phyloP scores from a whole-genome alignment of 2,888 invertebrate genomes.

The Brachyptera putata region DNA sequence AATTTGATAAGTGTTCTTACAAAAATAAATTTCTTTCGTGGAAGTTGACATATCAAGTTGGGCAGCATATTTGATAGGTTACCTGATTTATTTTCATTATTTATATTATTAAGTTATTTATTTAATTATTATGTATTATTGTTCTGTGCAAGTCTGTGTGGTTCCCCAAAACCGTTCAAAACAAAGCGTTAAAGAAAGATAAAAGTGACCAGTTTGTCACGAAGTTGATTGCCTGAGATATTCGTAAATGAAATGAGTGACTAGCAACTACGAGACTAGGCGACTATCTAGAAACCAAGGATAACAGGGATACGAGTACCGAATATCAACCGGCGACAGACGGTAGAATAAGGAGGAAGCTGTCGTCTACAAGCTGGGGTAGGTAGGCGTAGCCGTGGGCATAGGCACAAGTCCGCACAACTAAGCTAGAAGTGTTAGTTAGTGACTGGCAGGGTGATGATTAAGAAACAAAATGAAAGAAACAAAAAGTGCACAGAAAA shows the following conservation, averaged over 20 bases:
- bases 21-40: constrained; percentile 38
- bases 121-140: constrained; percentile 34
- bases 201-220: constrained; percentile 16
- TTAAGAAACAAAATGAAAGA: constrained; percentile 30
- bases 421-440: not conserved
- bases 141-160: constrained; percentile 36
- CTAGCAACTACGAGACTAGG: not conserved
- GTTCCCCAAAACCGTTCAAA: constrained; percentile 34
- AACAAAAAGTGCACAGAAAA: constrained; percentile 26
- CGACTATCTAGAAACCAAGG: constrained; percentile 7
- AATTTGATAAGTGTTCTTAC: constrained; percentile 38
- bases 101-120: constrained; percentile 34
- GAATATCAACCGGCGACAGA: no score
- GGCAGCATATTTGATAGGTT: constrained; percentile 37
- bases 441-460: constrained; percentile 25
- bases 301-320: no score
- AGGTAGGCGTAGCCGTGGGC: not conserved
- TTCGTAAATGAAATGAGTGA: not conserved
- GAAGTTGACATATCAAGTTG: constrained; percentile 37
- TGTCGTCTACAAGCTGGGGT: constrained; percentile 11
- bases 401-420: not conserved
- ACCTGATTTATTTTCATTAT: constrained; percentile 36
- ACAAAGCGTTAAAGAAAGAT: constrained; percentile 20
- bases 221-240: constrained; percentile 33
- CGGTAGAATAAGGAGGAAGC: constrained; percentile 18